phyloP scores from a whole-genome alignment of 30 jellyfish, hydroid and myxozoan species.

The Hydractinia echinata region DNA sequence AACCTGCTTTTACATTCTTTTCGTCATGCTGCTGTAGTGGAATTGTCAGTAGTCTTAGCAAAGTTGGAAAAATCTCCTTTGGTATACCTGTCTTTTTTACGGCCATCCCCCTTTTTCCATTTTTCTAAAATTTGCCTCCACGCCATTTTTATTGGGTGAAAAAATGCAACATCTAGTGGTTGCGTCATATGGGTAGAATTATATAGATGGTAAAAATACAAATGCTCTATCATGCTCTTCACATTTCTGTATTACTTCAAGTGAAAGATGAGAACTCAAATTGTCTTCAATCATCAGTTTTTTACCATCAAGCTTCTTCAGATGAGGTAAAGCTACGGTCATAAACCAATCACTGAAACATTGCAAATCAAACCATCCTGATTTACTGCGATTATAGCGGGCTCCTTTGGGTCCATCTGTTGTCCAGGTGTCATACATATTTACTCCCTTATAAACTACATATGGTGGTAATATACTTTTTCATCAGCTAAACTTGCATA shows the following conservation, averaged over 20 bases:
- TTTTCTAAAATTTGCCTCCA: constrained; percentile 20
- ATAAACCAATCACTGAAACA: constrained; percentile 10
- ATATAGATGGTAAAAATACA: constrained; percentile 5
- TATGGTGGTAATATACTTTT: too few species aligned
- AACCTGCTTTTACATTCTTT: neutral
- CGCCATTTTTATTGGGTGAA: constrained; percentile 19
- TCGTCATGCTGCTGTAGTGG: neutral
- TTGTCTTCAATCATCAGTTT: constrained; percentile 17
- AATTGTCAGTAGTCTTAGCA: neutral
- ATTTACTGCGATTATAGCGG: constrained; percentile 9
- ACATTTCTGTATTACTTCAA: constrained; percentile 7
- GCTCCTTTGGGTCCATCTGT: constrained; percentile 23
- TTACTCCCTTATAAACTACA: too few species aligned
- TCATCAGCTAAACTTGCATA: too few species aligned
- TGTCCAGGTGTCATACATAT: constrained; percentile 24
- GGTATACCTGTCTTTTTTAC: neutral
- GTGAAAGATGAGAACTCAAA: neutral
- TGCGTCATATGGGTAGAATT: constrained; percentile 10
- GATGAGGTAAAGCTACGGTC: neutral
- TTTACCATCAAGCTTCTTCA: constrained; percentile 15
- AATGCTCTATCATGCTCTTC: constrained; percentile 9
- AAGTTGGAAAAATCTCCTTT: neutral
- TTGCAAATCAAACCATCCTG: constrained; percentile 16
- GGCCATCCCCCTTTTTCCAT: constrained; percentile 2
- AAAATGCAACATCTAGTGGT: constrained; percentile 22